phyloP scores from a whole-genome alignment of 1,140 invertebrate species.

The Anthonomus grandis region DNA sequence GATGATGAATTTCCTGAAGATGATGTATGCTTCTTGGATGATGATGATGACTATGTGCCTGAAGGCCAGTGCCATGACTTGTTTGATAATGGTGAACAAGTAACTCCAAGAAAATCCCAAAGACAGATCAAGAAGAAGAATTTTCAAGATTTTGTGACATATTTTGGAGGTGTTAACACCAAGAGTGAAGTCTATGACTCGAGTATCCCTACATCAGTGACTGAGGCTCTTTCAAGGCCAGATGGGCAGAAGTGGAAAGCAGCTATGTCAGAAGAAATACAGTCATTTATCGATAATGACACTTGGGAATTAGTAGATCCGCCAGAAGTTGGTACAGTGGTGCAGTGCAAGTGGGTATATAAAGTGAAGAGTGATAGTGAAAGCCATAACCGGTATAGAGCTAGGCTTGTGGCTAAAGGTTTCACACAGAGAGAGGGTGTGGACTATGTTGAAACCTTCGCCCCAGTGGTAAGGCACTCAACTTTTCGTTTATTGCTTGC shows the following conservation, averaged over 20 bases:
- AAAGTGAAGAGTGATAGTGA: slow-evolving; percentile 39
- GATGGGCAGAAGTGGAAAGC: slow-evolving; percentile 37
- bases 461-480: slow-evolving; percentile 31
- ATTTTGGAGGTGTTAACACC: slow-evolving; percentile 7
- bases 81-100: background rate
- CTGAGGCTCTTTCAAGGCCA: slow-evolving; percentile 32
- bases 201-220: slow-evolving; percentile 20
- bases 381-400: slow-evolving; percentile 29
- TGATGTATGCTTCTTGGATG: too few species aligned
- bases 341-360: slow-evolving; percentile 46
- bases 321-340: slow-evolving; percentile 37
- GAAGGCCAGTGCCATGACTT: background rate
- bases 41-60: background rate
- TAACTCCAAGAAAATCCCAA: slow-evolving; percentile 15
- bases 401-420: too few species aligned
- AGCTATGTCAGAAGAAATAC: slow-evolving; percentile 38
- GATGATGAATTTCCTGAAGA: background rate
- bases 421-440: slow-evolving; percentile 18
- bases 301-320: slow-evolving; percentile 42
- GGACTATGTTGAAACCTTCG: slow-evolving; percentile 29
- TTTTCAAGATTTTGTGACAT: slow-evolving; percentile 29
- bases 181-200: too few species aligned
- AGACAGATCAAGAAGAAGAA: slow-evolving; percentile 23
- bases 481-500: slow-evolving; percentile 34
- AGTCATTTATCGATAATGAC: slow-evolving; percentile 39